Percentiles rank a stretch among this genome's conserved stretches.
Evolutionary conservation across 1,140 invertebrate genomes (phyloP).

Genomic region (Drosophila eugracilis): DNA sequence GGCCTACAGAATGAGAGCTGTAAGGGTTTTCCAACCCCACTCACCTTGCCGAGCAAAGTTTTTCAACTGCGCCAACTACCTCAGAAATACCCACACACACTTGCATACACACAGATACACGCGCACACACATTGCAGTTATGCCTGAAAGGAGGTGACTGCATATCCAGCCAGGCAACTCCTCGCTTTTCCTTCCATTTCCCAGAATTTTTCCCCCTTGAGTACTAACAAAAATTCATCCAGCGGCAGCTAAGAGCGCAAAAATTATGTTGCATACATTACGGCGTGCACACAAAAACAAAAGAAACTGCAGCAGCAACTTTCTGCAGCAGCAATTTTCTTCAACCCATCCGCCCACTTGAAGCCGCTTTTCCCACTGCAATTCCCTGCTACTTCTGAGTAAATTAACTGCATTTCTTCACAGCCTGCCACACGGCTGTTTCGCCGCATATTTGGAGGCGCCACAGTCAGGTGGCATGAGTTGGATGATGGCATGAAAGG

Average conservation of each 20-base stretch:
- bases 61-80: constrained; percentile 69
- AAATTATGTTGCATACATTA: constrained; percentile 81
- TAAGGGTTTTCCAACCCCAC: constrained; percentile 28
- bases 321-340: constrained; percentile 73
- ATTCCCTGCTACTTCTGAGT: constrained; percentile 74
- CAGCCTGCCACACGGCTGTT: constrained; percentile 46
- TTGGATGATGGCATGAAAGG: neutral
- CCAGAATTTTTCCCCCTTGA: constrained; percentile 16
- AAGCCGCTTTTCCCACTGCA: constrained; percentile 22
- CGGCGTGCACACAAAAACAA: constrained; percentile 81
- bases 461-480: constrained; percentile 43
- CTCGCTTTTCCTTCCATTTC: neutral
- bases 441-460: constrained; percentile 76
- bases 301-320: constrained; percentile 80
- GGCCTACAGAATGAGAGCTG: constrained; percentile 55
- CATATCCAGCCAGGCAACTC: constrained; percentile 66
- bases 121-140: constrained; percentile 17
- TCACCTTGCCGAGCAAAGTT: constrained; percentile 65
- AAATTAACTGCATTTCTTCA: constrained; percentile 84
- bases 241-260: constrained; percentile 73
- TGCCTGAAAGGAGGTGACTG: constrained; percentile 69
- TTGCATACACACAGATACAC: constrained; percentile 22
- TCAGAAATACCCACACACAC: constrained; percentile 50
- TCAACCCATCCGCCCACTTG: constrained; percentile 22
- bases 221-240: constrained; percentile 74